Evolutionary conservation across 1,140 invertebrate species (phyloP).

Genomic region (Octopus sinensis): DNA sequence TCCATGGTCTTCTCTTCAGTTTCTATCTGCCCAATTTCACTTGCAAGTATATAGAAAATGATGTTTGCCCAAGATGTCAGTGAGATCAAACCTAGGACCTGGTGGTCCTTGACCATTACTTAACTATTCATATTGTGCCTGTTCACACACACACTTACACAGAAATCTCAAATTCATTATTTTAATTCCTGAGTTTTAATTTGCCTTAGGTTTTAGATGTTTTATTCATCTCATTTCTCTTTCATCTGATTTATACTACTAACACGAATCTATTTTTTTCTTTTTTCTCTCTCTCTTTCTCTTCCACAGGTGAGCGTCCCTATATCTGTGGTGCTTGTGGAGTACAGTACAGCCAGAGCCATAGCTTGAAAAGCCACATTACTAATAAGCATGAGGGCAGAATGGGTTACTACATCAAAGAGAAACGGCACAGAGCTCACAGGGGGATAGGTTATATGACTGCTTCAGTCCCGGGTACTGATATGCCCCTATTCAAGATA

Average conservation of each 20-base stretch:
- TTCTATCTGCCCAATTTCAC: too few relatives aligned
- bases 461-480: conserved; percentile 29
- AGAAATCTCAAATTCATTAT: neutral
- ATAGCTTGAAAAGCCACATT: conserved; percentile 54
- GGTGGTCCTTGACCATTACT: neutral
- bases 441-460: conserved; percentile 49
- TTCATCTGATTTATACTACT: neutral
- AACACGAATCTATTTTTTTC: neutral
- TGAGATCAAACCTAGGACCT: too few relatives aligned
- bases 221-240: neutral
- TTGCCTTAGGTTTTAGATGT: neutral
- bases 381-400: conserved; percentile 54
- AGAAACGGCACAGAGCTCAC: conserved; percentile 50
- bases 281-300: neutral
- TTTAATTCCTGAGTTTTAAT: neutral
- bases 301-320: conserved; percentile 39
- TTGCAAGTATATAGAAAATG: too few relatives aligned
- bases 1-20: too few relatives aligned
- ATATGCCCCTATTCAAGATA: conserved; percentile 41
- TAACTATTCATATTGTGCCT: neutral
- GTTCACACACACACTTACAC: too few relatives aligned
- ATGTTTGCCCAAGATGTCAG: too few relatives aligned
- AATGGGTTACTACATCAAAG: conserved; percentile 54
- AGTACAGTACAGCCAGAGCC: conserved; percentile 53
- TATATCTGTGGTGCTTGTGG: conserved; percentile 54